phyloP scores from a whole-genome alignment of 2,113 vertebrate species.

The Pungitius pungitius region DNA sequence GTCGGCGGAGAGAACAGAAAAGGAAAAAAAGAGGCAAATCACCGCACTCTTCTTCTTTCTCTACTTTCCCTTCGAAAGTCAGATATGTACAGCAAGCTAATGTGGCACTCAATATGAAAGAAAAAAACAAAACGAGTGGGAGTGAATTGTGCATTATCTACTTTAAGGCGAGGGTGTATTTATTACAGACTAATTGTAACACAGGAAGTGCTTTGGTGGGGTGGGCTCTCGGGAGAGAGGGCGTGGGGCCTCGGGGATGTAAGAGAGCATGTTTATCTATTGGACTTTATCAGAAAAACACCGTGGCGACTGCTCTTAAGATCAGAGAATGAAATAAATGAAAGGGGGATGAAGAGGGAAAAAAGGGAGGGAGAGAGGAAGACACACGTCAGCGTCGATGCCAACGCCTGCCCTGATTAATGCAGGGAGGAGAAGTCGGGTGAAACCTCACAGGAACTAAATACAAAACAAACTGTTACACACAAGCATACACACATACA shows the following conservation, averaged over 20 bases:
- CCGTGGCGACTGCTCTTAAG: slow-evolving; percentile 74
- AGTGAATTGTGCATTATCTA: slow-evolving; percentile 53
- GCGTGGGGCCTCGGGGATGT: slow-evolving; percentile 75
- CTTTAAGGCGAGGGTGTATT: slow-evolving; percentile 77
- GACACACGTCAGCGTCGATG: slow-evolving; percentile 56
- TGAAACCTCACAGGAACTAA: slow-evolving; percentile 52
- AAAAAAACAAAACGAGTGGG: slow-evolving; percentile 33
- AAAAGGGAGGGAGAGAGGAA: slow-evolving; percentile 38
- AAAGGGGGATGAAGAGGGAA: slow-evolving; percentile 33
- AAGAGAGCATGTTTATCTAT: slow-evolving; percentile 80
- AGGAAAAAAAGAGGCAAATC: neutral
- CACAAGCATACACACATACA: too few relatives aligned
- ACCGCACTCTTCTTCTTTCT: slow-evolving; percentile 27
- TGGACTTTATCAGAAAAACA: slow-evolving; percentile 77
- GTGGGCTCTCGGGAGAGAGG: slow-evolving; percentile 75
- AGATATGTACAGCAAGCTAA: slow-evolving; percentile 53
- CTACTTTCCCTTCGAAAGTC: slow-evolving; percentile 39
- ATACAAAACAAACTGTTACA: slow-evolving; percentile 36
- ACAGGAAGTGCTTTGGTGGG: slow-evolving; percentile 78
- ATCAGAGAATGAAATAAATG: slow-evolving; percentile 70
- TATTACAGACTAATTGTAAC: slow-evolving; percentile 79
- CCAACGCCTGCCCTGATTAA: slow-evolving; percentile 64
- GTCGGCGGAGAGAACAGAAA: slow-evolving; percentile 13
- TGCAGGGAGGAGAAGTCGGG: slow-evolving; percentile 64
- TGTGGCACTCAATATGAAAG: slow-evolving; percentile 64